Evolutionary conservation across 2,113 vertebrate genomes (phyloP).

Genomic region (Oreochromis niloticus): DNA sequence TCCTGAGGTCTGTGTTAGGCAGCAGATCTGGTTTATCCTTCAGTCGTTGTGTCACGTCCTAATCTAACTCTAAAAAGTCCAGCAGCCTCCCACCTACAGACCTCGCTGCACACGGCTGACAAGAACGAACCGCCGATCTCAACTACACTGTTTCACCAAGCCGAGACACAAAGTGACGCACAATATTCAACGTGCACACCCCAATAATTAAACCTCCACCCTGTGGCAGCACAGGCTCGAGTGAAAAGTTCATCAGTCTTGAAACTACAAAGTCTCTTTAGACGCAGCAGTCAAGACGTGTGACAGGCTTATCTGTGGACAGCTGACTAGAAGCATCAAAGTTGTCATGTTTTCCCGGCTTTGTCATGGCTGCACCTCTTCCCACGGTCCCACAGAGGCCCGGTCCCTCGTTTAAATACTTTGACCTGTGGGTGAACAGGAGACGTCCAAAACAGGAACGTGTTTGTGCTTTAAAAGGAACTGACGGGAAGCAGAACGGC

Average conservation of each 20-base stretch:
- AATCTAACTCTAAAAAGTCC: background rate
- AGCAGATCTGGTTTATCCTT: background rate
- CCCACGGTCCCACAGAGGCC: background rate
- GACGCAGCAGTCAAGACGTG: background rate
- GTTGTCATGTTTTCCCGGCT: background rate
- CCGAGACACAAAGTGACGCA: background rate
- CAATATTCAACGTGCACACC: background rate
- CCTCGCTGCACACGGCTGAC: fast-evolving
- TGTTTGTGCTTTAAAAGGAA: background rate
- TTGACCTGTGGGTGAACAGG: background rate
- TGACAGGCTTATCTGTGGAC: background rate
- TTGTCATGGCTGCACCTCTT: fast-evolving
- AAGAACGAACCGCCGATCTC: fast-evolving
- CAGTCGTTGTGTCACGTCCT: background rate
- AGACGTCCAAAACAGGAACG: fast-evolving
- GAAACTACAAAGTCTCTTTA: background rate
- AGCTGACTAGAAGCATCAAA: background rate
- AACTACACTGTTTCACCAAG: background rate
- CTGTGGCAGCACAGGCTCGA: fast-evolving
- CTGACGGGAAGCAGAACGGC: background rate
- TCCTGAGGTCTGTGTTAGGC: background rate
- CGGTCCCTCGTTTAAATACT: background rate
- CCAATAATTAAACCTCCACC: fast-evolving
- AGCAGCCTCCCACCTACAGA: background rate
- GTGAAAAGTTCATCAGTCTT: background rate